phyloP scores from a whole-genome alignment of 2,113 vertebrate genomes.

The Gnathonemus echidnorhynchus region DNA sequence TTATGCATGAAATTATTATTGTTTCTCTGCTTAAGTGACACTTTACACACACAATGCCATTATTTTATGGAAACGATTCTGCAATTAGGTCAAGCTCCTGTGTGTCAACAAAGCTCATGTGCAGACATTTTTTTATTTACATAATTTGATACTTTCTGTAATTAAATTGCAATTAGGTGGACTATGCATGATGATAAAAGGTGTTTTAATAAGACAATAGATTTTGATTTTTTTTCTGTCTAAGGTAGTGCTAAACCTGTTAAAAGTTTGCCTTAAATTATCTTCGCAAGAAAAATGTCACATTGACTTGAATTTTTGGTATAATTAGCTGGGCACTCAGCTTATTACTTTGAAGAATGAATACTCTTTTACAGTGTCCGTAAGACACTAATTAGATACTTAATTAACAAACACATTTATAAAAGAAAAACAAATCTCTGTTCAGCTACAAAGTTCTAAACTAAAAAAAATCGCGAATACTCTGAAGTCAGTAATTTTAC shows the following conservation, averaged over 20 bases:
- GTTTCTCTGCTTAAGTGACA: background rate
- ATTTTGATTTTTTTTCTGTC: background rate
- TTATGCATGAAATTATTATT: background rate
- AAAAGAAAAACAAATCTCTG: slow-evolving; percentile 19
- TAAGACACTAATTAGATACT: slow-evolving; percentile 24
- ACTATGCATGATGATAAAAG: background rate
- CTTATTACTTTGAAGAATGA: background rate
- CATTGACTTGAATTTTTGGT: slow-evolving; percentile 13
- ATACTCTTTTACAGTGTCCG: slow-evolving; percentile 16
- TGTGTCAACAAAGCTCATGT: background rate
- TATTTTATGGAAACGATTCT: background rate
- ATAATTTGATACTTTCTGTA: background rate
- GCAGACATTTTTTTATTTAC: background rate
- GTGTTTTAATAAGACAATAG: background rate
- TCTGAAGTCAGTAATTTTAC: background rate
- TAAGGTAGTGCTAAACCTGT: background rate
- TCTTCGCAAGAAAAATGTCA: background rate
- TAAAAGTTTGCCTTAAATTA: background rate
- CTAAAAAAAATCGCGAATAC: background rate
- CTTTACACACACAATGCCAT: background rate
- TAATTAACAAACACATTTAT: slow-evolving; percentile 39
- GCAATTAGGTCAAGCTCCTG: background rate
- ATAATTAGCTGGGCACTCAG: slow-evolving; percentile 21
- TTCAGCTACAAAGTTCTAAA: background rate
- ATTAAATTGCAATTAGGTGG: background rate